Conservation (phyloP, 2,888 invertebrate genomes). For the Dugesia japonica region DNA sequence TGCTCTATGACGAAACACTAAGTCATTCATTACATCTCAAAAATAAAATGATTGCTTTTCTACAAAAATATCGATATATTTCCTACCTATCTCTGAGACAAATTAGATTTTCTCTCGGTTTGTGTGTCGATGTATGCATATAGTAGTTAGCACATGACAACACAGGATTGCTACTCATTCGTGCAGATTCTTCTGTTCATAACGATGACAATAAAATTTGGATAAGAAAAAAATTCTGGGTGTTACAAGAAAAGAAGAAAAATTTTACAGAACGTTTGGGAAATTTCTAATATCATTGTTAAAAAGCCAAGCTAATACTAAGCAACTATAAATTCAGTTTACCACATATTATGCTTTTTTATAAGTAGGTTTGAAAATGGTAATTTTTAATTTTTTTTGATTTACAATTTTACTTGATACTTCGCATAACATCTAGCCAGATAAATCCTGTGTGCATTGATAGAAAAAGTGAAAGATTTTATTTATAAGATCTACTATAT, state of each 20-base stretch:
- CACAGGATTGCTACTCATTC: conserved; percentile 16
- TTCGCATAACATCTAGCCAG: conserved; percentile 20
- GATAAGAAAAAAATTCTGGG: neutral
- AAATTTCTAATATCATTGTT: conserved; percentile 20
- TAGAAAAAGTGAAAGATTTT: neutral
- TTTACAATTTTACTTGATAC: neutral
- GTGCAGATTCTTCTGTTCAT: conserved; percentile 13
- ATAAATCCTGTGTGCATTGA: conserved; percentile 20
- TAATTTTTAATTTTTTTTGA: neutral
- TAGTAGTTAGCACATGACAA: neutral
- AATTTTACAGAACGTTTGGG: neutral
- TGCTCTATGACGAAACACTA: conserved; percentile 6
- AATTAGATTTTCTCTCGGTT: neutral
- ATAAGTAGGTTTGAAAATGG: conserved; percentile 15
- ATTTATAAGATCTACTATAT: neutral
- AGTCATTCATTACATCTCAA: conserved; percentile 20
- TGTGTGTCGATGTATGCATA: neutral
- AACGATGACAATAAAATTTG: conserved; percentile 2
- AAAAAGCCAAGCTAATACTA: conserved; percentile 9
- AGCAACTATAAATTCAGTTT: conserved; percentile 16
- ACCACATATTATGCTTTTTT: neutral
- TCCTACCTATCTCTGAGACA: conserved; percentile 5
- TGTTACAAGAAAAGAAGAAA: neutral
- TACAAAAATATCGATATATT: conserved; percentile 20
- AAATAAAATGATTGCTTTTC: neutral